Conservation (phyloP, 2,888 invertebrate species). For the Lamellibrachia satsuma region DNA sequence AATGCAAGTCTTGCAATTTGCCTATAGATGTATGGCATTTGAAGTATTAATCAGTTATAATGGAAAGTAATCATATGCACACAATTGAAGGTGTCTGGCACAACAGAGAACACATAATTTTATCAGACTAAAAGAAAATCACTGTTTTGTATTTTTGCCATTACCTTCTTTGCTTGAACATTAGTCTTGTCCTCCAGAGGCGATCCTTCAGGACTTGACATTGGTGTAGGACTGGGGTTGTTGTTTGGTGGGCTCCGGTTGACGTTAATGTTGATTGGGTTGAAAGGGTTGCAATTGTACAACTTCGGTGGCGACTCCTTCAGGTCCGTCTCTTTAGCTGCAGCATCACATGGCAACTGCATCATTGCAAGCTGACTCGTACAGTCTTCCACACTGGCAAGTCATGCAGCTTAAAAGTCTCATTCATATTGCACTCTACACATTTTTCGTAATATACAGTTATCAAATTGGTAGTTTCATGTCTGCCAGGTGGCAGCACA, state of each 20-base stretch:
- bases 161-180: background rate
- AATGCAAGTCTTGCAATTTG: no score
- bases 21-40: no score
- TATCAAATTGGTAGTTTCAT: background rate
- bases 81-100: no score
- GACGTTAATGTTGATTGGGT: conserved; percentile 36
- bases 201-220: conserved; percentile 21
- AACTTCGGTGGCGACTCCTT: conserved; percentile 34
- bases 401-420: background rate
- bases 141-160: background rate
- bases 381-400: background rate
- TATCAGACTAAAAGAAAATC: background rate
- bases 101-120: background rate
- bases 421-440: background rate
- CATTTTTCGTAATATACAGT: background rate
- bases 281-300: conserved; percentile 28
- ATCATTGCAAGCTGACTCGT: background rate
- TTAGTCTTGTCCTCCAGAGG: background rate
- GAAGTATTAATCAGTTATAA: no score
- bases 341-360: background rate
- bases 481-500: background rate
- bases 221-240: conserved; percentile 29
- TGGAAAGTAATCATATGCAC: no score
- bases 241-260: conserved; percentile 24
- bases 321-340: conserved; percentile 29